phyloP scores from a whole-genome alignment of 2,888 invertebrate species.

The Mythimna albipuncta region DNA sequence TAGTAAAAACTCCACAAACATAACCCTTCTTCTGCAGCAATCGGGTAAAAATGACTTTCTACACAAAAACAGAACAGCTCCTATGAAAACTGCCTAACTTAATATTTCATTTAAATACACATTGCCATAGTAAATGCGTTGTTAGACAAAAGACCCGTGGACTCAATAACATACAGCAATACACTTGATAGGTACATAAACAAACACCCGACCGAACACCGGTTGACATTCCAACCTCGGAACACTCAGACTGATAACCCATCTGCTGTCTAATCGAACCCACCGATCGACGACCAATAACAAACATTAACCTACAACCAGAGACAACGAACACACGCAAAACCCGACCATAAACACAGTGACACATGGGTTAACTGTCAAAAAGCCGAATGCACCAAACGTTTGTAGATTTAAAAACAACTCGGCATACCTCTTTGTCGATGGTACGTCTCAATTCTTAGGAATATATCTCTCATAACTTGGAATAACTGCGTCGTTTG shows the following conservation, averaged over 20 bases:
- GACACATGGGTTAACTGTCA: constrained; percentile 53
- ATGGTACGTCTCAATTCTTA: constrained; percentile 85
- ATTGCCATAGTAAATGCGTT: not conserved
- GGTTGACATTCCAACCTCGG: constrained; percentile 79
- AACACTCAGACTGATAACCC: constrained; percentile 82
- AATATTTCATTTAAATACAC: not conserved
- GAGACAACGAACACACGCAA: constrained; percentile 17
- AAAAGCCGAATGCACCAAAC: constrained; percentile 31
- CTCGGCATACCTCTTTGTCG: constrained; percentile 81
- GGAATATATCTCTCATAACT: constrained; percentile 79
- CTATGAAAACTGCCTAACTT: not conserved
- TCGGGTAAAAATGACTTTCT: no score
- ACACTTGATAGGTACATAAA: constrained; percentile 67
- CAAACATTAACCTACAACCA: constrained; percentile 23
- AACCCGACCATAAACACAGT: constrained; percentile 61
- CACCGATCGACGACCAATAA: constrained; percentile 76
- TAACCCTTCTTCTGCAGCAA: no score
- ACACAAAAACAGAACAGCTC: not conserved
- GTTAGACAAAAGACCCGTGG: constrained; percentile 32
- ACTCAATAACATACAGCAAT: constrained; percentile 48
- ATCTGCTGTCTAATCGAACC: constrained; percentile 82
- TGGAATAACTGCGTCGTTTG: constrained; percentile 65
- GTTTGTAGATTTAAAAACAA: constrained; percentile 63
- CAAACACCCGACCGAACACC: constrained; percentile 69
- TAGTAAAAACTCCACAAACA: no score